Percentiles rank a stretch among this genome's conserved stretches.
Conservation (phyloP, 1,140 invertebrate genomes). For the Leptoteleia sp. region DNA sequence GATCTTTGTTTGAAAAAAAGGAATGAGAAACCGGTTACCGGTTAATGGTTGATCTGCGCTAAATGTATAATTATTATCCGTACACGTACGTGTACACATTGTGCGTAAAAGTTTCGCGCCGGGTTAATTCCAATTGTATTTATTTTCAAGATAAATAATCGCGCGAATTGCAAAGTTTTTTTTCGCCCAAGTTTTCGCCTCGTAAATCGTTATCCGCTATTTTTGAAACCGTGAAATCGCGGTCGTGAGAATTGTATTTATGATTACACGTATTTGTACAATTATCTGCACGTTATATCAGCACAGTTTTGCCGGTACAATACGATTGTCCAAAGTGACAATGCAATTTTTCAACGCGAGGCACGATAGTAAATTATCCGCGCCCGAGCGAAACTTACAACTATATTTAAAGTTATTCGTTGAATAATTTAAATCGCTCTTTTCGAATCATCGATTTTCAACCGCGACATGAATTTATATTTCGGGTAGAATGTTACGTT, state of each 20-base stretch:
- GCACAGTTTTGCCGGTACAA: conserved; percentile 8
- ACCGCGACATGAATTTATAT: too few relatives aligned
- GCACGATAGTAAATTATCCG: background rate
- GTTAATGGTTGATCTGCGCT: conserved; percentile 40
- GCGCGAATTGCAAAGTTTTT: conserved; percentile 9
- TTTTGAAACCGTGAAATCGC: conserved; percentile 1
- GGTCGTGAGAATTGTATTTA: conserved; percentile 1
- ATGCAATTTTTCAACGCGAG: background rate
- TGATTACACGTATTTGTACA: conserved; percentile 22
- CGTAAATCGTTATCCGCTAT: conserved; percentile 32
- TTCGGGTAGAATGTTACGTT: too few relatives aligned
- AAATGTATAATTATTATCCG: conserved; percentile 49
- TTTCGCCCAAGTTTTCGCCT: conserved; percentile 14
- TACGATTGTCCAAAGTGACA: conserved; percentile 6
- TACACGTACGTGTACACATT: too few relatives aligned
- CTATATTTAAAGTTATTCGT: too few relatives aligned
- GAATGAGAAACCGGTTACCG: conserved; percentile 56
- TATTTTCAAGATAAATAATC: conserved; percentile 41
- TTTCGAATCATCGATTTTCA: too few relatives aligned
- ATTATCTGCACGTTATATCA: too few relatives aligned
- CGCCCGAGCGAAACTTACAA: too few relatives aligned
- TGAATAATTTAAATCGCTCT: too few relatives aligned
- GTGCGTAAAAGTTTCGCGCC: conserved; percentile 29
- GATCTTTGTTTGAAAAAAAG: conserved; percentile 55
- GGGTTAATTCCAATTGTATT: conserved; percentile 19